phyloP scores from a whole-genome alignment of 2,888 invertebrate genomes.

The Anticlea derivata region DNA sequence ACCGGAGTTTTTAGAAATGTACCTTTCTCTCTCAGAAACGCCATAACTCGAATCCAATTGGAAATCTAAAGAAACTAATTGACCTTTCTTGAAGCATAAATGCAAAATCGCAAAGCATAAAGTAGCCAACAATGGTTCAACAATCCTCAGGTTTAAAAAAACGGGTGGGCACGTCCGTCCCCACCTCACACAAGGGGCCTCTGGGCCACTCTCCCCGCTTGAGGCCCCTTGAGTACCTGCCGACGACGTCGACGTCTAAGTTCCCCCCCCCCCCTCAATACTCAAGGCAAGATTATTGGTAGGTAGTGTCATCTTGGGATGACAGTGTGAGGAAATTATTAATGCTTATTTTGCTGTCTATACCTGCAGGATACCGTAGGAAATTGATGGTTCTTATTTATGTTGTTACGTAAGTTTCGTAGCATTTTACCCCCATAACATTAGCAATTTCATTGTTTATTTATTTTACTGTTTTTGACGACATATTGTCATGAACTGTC shows the following conservation, averaged over 20 bases:
- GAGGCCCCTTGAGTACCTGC: conserved; percentile 54
- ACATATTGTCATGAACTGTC: no score
- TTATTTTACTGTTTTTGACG: no score
- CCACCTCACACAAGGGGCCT: conserved; percentile 47
- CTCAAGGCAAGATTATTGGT: conserved; percentile 37
- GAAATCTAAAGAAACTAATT: conserved; percentile 29
- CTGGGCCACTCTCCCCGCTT: conserved; percentile 46
- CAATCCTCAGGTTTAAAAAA: conserved; percentile 51
- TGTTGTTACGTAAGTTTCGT: neutral
- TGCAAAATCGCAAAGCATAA: conserved; percentile 37
- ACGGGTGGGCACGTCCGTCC: conserved; percentile 57
- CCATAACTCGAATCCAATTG: conserved; percentile 9
- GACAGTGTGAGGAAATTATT: conserved; percentile 15
- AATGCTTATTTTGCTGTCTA: neutral
- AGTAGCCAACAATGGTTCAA: conserved; percentile 41
- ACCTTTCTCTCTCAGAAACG: neutral
- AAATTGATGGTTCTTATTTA: no score
- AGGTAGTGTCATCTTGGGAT: conserved; percentile 21
- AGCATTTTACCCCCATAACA: no score
- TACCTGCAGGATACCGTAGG: no score
- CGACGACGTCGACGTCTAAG: conserved; percentile 57
- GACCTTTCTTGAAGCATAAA: conserved; percentile 30
- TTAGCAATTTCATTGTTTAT: no score
- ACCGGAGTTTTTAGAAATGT: neutral
- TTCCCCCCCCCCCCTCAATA: conserved; percentile 49